Evolutionary conservation across 2,797 vertebrate genomes (phyloP).

Genomic region (Crenichthys baileyi): DNA sequence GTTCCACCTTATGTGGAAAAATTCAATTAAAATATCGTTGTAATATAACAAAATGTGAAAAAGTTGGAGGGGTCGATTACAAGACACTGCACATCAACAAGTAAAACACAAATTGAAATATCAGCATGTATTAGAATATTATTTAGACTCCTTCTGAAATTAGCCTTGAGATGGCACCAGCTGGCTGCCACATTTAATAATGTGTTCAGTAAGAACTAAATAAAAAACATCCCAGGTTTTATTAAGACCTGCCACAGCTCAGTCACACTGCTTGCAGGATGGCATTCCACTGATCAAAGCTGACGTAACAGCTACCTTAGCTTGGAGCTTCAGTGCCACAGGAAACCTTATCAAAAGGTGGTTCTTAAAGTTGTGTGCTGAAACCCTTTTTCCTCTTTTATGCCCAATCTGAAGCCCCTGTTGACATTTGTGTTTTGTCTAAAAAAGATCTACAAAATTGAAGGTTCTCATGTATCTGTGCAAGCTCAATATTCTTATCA

Average conservation of each 20-base stretch:
- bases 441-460: neutral
- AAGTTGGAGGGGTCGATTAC: neutral
- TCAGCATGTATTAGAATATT: neutral
- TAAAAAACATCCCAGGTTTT: slow-evolving; percentile 13
- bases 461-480: neutral
- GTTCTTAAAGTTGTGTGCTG: neutral
- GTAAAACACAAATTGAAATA: slow-evolving; percentile 5
- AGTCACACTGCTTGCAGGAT: neutral
- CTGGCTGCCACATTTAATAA: slow-evolving; percentile 40
- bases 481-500: neutral
- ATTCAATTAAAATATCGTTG: neutral
- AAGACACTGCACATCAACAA: neutral
- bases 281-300: slow-evolving; percentile 6
- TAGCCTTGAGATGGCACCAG: slow-evolving; percentile 24
- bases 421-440: neutral
- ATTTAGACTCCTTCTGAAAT: slow-evolving; percentile 14
- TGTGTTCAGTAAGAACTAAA: slow-evolving; percentile 4
- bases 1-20: neutral
- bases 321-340: neutral
- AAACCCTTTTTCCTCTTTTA: neutral
- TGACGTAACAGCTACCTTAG: neutral
- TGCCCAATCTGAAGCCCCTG: neutral
- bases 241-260: slow-evolving; percentile 11
- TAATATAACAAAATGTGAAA: neutral
- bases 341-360: neutral